phyloP scores from a whole-genome alignment of 2,888 invertebrate species.

The Metacarcinus magister region DNA sequence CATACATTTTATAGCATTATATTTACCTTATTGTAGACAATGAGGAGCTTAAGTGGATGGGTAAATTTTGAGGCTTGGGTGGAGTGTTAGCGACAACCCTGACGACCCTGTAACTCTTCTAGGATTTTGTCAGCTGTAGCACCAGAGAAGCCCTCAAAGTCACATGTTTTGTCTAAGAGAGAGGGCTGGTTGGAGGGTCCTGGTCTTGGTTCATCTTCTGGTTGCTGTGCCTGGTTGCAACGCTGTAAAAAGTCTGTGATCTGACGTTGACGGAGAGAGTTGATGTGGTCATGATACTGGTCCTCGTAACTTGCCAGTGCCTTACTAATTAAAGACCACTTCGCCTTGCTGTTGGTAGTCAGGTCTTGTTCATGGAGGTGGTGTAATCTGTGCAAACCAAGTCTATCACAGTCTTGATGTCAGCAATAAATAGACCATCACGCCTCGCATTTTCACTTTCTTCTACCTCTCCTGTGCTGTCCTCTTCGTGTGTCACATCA shows the following conservation, averaged over 20 bases:
- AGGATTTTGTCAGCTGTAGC: too few species aligned
- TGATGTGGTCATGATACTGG: slow-evolving; percentile 67
- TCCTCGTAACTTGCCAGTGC: slow-evolving; percentile 64
- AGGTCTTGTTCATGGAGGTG: slow-evolving; percentile 57
- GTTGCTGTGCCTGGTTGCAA: background rate
- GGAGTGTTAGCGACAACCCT: too few species aligned
- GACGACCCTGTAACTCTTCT: background rate
- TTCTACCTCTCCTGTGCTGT: background rate
- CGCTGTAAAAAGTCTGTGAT: slow-evolving; percentile 62
- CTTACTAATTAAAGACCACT: slow-evolving; percentile 52
- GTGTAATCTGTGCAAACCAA: slow-evolving; percentile 13
- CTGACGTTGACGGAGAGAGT: slow-evolving; percentile 61
- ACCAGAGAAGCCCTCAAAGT: too few species aligned
- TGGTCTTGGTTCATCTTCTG: too few species aligned
- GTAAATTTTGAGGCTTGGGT: too few species aligned
- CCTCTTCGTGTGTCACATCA: slow-evolving; percentile 16
- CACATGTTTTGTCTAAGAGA: too few species aligned
- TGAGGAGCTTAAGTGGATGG: too few species aligned
- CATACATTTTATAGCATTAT: too few species aligned
- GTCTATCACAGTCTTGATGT: background rate
- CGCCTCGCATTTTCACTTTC: slow-evolving; percentile 47
- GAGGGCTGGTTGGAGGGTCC: too few species aligned
- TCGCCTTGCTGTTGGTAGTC: slow-evolving; percentile 50
- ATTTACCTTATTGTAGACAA: too few species aligned
- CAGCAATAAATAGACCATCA: slow-evolving; percentile 1